phyloP scores from a whole-genome alignment of 2,888 invertebrate genomes.

The Danaus chrysippus region DNA sequence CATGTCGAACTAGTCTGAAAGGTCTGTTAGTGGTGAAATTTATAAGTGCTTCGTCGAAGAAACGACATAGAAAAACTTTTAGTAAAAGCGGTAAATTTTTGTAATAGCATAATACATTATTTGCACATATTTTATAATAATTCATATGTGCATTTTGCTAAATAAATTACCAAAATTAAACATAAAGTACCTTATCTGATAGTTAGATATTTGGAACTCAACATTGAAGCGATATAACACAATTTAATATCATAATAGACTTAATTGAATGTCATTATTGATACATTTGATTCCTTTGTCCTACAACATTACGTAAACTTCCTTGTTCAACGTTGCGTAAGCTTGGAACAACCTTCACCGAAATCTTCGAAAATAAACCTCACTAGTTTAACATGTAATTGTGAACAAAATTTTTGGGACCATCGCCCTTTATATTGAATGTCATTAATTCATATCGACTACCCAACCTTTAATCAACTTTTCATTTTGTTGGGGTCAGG shows the following conservation, averaged over 20 bases:
- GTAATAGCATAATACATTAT: too few species aligned
- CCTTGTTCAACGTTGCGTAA: constrained; percentile 44
- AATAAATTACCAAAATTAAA: too few species aligned
- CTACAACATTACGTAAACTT: constrained; percentile 24
- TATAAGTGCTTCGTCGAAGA: constrained; percentile 33
- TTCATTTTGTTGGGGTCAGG: constrained; percentile 10
- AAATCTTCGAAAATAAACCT: constrained; percentile 69
- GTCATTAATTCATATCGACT: constrained; percentile 59
- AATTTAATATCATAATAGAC: too few species aligned
- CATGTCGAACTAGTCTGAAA: constrained; percentile 66
- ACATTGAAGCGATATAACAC: too few species aligned
- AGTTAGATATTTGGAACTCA: too few species aligned
- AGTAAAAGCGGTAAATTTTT: too few species aligned
- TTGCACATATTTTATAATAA: too few species aligned
- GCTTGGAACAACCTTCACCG: constrained; percentile 48
- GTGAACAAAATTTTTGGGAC: constrained; percentile 65
- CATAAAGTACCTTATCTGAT: too few species aligned
- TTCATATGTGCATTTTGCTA: too few species aligned
- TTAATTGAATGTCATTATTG: constrained; percentile 3
- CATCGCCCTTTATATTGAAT: constrained; percentile 52
- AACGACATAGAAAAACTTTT: background rate
- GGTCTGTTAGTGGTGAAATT: constrained; percentile 38
- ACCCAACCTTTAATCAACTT: constrained; percentile 17
- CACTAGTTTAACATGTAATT: constrained; percentile 64
- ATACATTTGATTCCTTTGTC: background rate